A percentile compares a stretch with the other conserved stretches of the same genome.
Conservation (phyloP, 2,113 vertebrate genomes). For the Cryptomyrus ogoouensis region DNA sequence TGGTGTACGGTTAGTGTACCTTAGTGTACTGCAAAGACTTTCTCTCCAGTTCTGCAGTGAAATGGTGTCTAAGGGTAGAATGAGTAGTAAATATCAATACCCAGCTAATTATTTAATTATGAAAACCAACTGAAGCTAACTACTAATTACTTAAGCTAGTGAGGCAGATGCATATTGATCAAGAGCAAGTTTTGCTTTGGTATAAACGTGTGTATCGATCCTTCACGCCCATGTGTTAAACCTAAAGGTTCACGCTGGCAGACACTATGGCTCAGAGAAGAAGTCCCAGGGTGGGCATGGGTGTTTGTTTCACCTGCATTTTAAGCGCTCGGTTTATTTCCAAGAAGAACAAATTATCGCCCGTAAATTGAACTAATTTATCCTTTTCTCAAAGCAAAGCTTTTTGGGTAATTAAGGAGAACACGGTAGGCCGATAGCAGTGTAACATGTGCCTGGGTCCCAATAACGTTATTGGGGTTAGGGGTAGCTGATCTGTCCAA, state of each 20-base stretch:
- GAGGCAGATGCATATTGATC: constrained; percentile 12
- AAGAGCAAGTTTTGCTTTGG: constrained; percentile 7
- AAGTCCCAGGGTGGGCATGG: not conserved
- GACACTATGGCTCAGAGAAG: not conserved
- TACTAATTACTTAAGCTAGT: not conserved
- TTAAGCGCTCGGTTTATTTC: constrained; percentile 4
- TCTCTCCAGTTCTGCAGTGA: not conserved
- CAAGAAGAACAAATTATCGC: not conserved
- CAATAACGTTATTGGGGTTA: not conserved
- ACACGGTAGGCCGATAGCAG: not conserved
- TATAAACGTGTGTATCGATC: constrained; percentile 1
- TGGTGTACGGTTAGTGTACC: not conserved
- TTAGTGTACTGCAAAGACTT: not conserved
- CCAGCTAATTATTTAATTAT: constrained; percentile 16
- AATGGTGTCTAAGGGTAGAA: not conserved
- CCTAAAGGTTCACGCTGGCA: not conserved
- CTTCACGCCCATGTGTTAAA: not conserved
- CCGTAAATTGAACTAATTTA: constrained; percentile 15
- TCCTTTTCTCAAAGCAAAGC: not conserved
- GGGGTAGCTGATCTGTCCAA: not conserved
- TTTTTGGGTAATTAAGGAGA: not conserved
- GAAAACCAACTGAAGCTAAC: constrained; percentile 11
- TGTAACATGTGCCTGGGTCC: not conserved
- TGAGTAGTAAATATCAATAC: not conserved
- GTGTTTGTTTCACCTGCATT: not conserved